Base-by-base conservation (phyloP, 2,113 vertebrate species). In the Xiphias gladius region DNA sequence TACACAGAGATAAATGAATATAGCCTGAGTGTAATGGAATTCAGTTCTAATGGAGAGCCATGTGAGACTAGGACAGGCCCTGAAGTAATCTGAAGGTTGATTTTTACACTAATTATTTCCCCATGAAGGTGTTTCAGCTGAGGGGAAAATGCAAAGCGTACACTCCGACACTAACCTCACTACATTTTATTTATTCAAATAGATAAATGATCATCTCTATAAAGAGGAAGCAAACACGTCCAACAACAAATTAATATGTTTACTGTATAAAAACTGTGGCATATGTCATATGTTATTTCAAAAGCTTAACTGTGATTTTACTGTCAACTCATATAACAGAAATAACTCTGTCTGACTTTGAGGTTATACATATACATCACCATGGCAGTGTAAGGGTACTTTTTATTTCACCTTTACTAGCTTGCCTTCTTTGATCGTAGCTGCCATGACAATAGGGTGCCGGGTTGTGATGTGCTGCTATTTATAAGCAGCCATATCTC, bases 101-200 rank as follows among this genome's bases (percentile, higher is more conserved):
- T 67, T 85, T 90, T 81, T 61, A 70, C 59, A 30, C 41, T 79
- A 82, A 81, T 90, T 82, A 83, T 80, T 82, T 89, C 76, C 77
- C 84, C 63, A 52, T 26, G 72, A 73, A 86, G 59, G 24, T 26
- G 4, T 65, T 37, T 62, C 43, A 58, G 52, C 32, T 62, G 66
- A 46, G 55, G 52, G 67, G 48, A 16, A 59, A 67, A 72, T 66
- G 61, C 72, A 82, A 66, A 67, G 24, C 2, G 22, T 57, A 16
- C 0, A 11, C 50, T 70, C 3, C 7, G 64, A 54, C 46, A 63
- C 6, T 19, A 65, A 73, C 37, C 37, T 2, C 48, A 59, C 63
- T 64, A 63, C 54, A 70, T 54, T 5, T 32, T 63, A 73, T 78
- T 61, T 59, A 76, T 73, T 71, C 24, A 59, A 58, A 35, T 4